phyloP scores from a whole-genome alignment of 2,888 invertebrate species.

The Tanytarsus gracilentus region DNA sequence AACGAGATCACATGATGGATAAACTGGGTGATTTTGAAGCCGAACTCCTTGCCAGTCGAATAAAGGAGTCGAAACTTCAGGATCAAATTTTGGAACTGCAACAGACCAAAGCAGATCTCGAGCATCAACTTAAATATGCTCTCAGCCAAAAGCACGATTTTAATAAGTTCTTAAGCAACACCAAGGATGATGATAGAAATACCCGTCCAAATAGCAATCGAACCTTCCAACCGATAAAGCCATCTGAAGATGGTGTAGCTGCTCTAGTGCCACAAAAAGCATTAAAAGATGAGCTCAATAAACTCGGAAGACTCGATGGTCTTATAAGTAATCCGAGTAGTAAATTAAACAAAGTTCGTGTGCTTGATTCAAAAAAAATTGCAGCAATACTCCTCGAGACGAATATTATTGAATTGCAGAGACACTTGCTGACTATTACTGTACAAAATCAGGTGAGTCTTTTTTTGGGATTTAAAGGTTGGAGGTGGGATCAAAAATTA shows the following conservation, averaged over 20 bases:
- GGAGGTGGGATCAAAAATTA: too few relatives aligned
- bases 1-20: constrained; percentile 65
- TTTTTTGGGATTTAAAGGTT: background rate
- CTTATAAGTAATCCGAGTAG: constrained; percentile 54
- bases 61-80: constrained; percentile 56
- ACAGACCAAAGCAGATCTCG: constrained; percentile 50
- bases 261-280: background rate
- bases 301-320: constrained; percentile 56
- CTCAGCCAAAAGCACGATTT: constrained; percentile 50
- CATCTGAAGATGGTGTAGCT: too few relatives aligned
- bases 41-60: constrained; percentile 57
- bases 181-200: constrained; percentile 5
- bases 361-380: constrained; percentile 65
- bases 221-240: constrained; percentile 25
- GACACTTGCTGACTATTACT: constrained; percentile 70
- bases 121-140: constrained; percentile 51
- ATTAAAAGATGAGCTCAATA: constrained; percentile 35
- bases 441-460: constrained; percentile 70
- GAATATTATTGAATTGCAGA: constrained; percentile 72
- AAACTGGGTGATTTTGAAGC: constrained; percentile 70
- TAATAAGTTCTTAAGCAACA: constrained; percentile 34
- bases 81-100: constrained; percentile 53
- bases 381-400: constrained; percentile 75
- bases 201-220: background rate
- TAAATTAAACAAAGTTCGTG: constrained; percentile 53